These are phyloP conservation scores for Propithecus coquereli DNA, from an alignment of 2,113 vertebrate genomes.

Conservation along the genomic window DNA sequence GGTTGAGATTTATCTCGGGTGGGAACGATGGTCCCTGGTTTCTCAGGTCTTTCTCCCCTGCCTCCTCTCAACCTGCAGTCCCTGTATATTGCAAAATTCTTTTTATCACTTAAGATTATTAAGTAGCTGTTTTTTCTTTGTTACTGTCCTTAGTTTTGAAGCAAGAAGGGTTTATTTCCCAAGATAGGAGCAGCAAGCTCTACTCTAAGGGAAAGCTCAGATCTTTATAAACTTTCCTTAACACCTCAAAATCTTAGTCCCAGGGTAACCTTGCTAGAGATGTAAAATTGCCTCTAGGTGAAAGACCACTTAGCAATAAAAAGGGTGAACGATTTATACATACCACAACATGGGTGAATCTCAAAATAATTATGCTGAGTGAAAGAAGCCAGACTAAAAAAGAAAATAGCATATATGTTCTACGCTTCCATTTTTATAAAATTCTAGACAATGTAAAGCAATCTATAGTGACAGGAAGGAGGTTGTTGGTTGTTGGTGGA, in stretches of 20 bases:
- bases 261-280: neutral
- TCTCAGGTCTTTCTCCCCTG: neutral
- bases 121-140: neutral
- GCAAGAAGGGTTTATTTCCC: neutral
- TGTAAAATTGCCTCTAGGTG: neutral
- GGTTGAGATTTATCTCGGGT: neutral
- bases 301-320: neutral
- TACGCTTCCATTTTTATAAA: neutral
- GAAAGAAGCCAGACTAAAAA: neutral
- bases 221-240: neutral
- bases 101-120: neutral
- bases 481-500: neutral
- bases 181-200: neutral
- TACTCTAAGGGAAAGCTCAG: neutral
- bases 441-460: neutral
- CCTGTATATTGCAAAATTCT: neutral
- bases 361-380: neutral
- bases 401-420: neutral
- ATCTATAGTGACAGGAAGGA: neutral
- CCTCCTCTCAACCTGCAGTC: neutral
- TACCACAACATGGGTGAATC: neutral
- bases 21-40: neutral
- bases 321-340: neutral
- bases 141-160: conserved; percentile 19
- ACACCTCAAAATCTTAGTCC: neutral